phyloP scores from a whole-genome alignment of 2,113 vertebrate genomes.

The Rhabdomys dilectus region DNA sequence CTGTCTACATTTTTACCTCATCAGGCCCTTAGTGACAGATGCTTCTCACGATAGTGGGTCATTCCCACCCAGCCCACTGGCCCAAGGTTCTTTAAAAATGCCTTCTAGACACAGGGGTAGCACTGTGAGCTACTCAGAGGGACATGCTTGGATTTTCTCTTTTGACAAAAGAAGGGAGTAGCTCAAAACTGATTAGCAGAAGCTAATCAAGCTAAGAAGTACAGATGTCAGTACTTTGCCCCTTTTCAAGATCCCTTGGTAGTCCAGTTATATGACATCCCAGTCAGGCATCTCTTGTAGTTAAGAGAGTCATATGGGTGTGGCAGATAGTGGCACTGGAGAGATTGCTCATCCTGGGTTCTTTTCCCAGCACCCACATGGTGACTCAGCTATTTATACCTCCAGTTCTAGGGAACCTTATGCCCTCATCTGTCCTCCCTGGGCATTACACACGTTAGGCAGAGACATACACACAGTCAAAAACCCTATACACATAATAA shows the following conservation, averaged over 20 bases:
- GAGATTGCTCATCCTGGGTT: neutral
- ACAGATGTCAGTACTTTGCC: neutral
- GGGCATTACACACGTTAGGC: too few species aligned
- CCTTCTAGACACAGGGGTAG: too few species aligned
- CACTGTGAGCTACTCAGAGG: neutral
- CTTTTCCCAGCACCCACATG: too few species aligned
- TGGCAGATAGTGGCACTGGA: neutral
- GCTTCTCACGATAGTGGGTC: rapidly evolving
- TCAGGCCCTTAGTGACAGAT: neutral
- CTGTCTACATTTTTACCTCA: neutral
- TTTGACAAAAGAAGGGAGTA: neutral
- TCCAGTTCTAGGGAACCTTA: neutral
- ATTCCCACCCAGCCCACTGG: neutral
- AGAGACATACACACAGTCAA: too few species aligned
- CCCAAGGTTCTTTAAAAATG: neutral
- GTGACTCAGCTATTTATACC: neutral
- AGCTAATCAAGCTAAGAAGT: neutral
- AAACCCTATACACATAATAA: neutral
- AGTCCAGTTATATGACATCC: neutral
- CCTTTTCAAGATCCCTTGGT: neutral
- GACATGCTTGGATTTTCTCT: neutral
- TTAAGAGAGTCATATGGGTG: neutral
- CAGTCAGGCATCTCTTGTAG: too few species aligned
- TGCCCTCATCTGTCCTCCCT: neutral
- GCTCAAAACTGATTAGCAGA: neutral